These are phyloP conservation scores for Drosophila ustulata DNA, from an alignment of 2,888 invertebrate species.

Conservation along the genomic window DNA sequence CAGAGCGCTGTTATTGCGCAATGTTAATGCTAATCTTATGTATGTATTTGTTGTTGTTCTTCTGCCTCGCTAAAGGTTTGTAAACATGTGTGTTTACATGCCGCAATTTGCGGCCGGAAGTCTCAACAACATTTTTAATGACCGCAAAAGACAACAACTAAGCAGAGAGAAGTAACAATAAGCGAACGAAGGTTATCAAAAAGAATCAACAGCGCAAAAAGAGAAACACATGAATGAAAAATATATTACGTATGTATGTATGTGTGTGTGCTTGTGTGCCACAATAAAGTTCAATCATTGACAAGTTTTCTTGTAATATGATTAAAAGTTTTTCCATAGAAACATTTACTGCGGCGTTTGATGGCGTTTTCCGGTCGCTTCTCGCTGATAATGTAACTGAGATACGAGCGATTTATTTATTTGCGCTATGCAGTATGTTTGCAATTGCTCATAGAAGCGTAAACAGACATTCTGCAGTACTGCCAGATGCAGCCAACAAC, in stretches of 20 bases:
- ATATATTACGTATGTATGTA: not conserved
- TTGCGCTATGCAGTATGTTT: not conserved
- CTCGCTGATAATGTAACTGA: not conserved
- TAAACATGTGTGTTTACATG: conserved; percentile 75
- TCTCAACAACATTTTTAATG: conserved; percentile 66
- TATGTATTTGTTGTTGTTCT: conserved; percentile 30
- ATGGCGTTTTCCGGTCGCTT: conserved; percentile 15
- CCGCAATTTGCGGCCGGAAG: conserved; percentile 69
- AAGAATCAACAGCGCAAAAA: conserved; percentile 5
- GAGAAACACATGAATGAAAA: conserved; percentile 8
- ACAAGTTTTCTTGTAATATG: conserved; percentile 4
- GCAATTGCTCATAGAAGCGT: not conserved
- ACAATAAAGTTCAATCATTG: conserved; percentile 9
- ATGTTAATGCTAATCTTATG: conserved; percentile 46
- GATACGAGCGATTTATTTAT: not conserved
- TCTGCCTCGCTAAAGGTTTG: conserved; percentile 43
- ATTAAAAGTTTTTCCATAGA: conserved; percentile 22
- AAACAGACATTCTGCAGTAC: not conserved
- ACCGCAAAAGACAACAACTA: conserved; percentile 53
- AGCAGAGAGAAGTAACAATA: conserved; percentile 23
- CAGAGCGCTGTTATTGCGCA: conserved; percentile 52
- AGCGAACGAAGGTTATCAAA: conserved; percentile 31
- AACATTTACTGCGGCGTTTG: not conserved
- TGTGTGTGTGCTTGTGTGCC: not conserved
- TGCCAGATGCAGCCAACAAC: not conserved